Conservation (phyloP, 1,140 invertebrate genomes). For the Physella acuta region DNA sequence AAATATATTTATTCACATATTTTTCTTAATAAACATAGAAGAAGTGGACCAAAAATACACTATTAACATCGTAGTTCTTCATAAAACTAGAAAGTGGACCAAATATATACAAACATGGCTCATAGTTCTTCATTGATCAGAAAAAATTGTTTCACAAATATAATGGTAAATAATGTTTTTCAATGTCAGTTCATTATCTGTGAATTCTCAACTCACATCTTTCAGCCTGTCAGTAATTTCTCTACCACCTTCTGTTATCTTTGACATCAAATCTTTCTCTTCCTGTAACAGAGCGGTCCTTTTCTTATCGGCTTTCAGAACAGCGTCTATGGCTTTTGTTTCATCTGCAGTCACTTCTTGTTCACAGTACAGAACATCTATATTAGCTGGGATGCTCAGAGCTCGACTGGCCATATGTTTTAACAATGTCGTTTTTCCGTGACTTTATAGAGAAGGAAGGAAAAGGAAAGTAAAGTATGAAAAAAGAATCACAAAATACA, state of each 20-base stretch:
- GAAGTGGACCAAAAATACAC: background rate
- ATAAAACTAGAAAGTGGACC: constrained; percentile 72
- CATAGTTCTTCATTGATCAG: too few relatives aligned
- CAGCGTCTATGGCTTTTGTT: constrained; percentile 85
- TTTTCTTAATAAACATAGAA: constrained; percentile 87
- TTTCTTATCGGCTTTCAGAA: constrained; percentile 90
- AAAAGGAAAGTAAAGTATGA: too few relatives aligned
- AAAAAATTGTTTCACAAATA: too few relatives aligned
- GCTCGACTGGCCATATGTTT: constrained; percentile 86
- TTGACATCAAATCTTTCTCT: constrained; percentile 74
- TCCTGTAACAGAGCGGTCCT: constrained; percentile 80
- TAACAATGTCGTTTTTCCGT: constrained; percentile 98
- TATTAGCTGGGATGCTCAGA: constrained; percentile 91
- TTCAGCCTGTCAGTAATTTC: constrained; percentile 77
- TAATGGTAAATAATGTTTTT: too few relatives aligned
- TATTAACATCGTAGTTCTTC: constrained; percentile 76
- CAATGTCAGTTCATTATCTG: too few relatives aligned
- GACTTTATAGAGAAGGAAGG: constrained; percentile 63
- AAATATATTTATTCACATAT: constrained; percentile 59
- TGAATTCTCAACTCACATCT: constrained; percentile 70
- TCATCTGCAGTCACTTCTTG: constrained; percentile 96
- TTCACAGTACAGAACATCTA: constrained; percentile 97
- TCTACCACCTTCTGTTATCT: constrained; percentile 63
- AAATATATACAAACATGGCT: background rate
- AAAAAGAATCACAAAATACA: too few relatives aligned